These are phyloP conservation scores for Ancistrus triradiatus DNA, from an alignment of 2,113 vertebrate genomes.

Conservation along the genomic window DNA sequence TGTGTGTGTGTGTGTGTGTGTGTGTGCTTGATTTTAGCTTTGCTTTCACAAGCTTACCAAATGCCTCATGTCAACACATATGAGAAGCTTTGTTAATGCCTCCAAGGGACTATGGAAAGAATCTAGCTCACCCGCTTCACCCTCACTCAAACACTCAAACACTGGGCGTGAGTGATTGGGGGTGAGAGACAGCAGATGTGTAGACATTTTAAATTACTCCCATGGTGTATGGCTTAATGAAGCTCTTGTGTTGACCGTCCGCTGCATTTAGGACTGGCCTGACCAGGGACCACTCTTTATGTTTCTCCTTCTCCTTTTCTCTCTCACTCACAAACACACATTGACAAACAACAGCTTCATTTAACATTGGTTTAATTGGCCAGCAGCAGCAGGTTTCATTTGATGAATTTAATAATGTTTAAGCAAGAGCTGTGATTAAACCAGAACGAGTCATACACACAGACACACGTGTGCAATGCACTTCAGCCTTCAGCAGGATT, in stretches of 20 bases:
- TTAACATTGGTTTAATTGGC: slow-evolving; percentile 82
- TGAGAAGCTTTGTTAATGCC: slow-evolving; percentile 23
- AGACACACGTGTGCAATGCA: slow-evolving; percentile 22
- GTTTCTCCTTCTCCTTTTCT: slow-evolving; percentile 11
- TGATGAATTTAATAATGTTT: slow-evolving; percentile 74
- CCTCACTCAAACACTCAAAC: background rate
- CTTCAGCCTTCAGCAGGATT: too few relatives aligned
- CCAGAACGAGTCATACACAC: slow-evolving; percentile 3
- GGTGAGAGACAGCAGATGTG: slow-evolving; percentile 76
- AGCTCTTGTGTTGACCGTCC: slow-evolving; percentile 62
- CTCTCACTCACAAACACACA: background rate
- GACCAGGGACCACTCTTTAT: slow-evolving; percentile 17
- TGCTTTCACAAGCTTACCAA: slow-evolving; percentile 1
- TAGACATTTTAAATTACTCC: slow-evolving; percentile 83
- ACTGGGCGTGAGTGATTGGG: background rate
- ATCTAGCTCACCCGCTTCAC: slow-evolving; percentile 4
- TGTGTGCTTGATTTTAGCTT: slow-evolving; percentile 36
- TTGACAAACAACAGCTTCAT: slow-evolving; percentile 90
- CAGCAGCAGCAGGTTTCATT: slow-evolving; percentile 76
- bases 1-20: slow-evolving; percentile 9
- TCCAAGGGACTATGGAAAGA: slow-evolving; percentile 12
- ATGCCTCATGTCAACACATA: slow-evolving; percentile 6
- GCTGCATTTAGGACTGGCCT: slow-evolving; percentile 37
- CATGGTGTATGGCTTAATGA: slow-evolving; percentile 88
- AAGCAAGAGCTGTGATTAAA: slow-evolving; percentile 34